A percentile compares a stretch with the other conserved stretches of the same genome.
Evolutionary conservation across 2,113 vertebrate species (phyloP).

Genomic region (Pollimyrus isidori): DNA sequence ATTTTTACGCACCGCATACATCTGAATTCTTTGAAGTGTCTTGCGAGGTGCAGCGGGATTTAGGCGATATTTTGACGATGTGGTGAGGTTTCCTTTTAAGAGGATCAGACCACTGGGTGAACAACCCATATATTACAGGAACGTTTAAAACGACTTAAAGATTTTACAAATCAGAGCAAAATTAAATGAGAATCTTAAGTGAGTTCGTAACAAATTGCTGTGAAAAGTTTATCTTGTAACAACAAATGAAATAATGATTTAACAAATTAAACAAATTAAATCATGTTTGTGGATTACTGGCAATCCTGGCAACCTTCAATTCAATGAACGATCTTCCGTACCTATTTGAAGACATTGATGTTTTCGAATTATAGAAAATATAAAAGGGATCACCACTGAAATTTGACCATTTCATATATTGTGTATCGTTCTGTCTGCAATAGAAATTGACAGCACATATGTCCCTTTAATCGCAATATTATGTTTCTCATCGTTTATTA

Average conservation of each 20-base stretch:
- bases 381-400: neutral
- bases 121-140: neutral
- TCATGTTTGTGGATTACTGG: neutral
- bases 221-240: neutral
- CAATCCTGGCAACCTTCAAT: neutral
- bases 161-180: neutral
- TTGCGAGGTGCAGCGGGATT: constrained; percentile 56
- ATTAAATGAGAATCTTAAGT: neutral
- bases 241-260: neutral
- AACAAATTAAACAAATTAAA: neutral
- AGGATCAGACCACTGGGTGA: neutral
- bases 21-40: constrained; percentile 88
- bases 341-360: neutral
- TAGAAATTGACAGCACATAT: neutral
- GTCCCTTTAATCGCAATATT: neutral
- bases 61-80: constrained; percentile 67
- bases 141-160: neutral
- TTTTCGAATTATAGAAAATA: neutral
- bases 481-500: constrained; percentile 28
- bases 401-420: neutral
- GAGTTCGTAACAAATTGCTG: neutral
- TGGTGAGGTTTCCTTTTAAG: constrained; percentile 56
- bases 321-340: neutral
- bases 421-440: neutral
- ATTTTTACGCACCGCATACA: constrained; percentile 75